phyloP scores from a whole-genome alignment of 2,113 vertebrate species.

The Tricholaema leucomelas region DNA sequence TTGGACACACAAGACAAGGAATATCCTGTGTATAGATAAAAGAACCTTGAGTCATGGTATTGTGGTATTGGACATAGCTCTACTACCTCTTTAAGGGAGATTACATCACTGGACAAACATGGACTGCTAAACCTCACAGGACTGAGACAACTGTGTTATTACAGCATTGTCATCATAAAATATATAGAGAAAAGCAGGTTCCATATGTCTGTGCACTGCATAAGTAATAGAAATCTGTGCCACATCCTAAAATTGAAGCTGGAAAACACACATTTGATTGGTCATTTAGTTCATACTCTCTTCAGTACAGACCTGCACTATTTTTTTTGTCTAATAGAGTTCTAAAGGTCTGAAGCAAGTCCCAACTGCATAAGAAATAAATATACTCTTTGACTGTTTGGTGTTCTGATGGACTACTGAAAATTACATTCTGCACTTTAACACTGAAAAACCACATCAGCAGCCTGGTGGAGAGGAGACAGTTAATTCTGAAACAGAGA shows the following conservation, averaged over 20 bases:
- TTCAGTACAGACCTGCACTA: neutral
- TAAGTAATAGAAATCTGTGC: neutral
- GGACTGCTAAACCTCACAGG: neutral
- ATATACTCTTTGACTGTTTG: too few relatives aligned
- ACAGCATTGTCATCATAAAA: neutral
- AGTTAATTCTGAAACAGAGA: neutral
- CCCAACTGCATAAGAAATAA: neutral
- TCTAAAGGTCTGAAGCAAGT: neutral
- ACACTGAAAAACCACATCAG: neutral
- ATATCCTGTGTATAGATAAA: neutral
- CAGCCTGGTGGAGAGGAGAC: neutral
- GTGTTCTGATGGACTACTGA: neutral
- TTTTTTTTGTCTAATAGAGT: neutral
- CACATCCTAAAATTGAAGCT: too few relatives aligned
- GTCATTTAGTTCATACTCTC: neutral
- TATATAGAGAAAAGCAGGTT: neutral
- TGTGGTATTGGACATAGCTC: neutral
- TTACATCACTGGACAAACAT: neutral
- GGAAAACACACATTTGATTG: neutral
- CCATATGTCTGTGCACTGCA: rapidly evolving
- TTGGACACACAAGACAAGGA: rapidly evolving
- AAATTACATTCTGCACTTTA: neutral
- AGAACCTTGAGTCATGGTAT: neutral
- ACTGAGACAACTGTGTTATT: neutral
- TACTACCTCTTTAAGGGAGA: neutral